phyloP scores from a whole-genome alignment of 2,797 vertebrate species.

The Galagoides demidoff region DNA sequence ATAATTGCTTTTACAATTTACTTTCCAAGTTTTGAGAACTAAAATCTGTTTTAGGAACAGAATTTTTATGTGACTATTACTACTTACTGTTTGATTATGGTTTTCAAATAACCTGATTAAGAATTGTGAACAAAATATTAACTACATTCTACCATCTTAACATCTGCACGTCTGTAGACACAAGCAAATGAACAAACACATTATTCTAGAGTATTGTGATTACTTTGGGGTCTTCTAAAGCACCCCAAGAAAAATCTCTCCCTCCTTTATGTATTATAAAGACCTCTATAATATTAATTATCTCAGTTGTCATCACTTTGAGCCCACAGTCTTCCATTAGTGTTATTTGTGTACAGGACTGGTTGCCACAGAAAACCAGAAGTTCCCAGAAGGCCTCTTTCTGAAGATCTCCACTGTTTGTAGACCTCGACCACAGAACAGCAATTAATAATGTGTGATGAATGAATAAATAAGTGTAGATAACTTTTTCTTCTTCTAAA shows the following conservation, averaged over 20 bases:
- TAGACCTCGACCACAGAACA: background rate
- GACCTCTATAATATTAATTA: background rate
- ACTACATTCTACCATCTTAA: background rate
- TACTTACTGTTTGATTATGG: background rate
- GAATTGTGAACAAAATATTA: background rate
- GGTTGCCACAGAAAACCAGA: constrained; percentile 2
- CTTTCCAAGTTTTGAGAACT: constrained; percentile 25
- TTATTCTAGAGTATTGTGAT: constrained; percentile 19
- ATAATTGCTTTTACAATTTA: background rate
- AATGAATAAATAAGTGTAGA: constrained; percentile 37
- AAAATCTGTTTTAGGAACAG: constrained; percentile 11
- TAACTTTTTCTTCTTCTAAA: constrained; percentile 22
- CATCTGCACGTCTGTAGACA: background rate
- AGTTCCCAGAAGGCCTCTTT: constrained; percentile 19
- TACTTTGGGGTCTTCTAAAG: background rate
- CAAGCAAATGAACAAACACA: background rate
- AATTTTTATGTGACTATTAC: background rate
- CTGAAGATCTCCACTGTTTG: background rate
- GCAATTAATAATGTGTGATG: constrained; percentile 10
- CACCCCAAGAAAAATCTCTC: background rate
- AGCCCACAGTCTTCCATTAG: background rate
- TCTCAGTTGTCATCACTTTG: background rate
- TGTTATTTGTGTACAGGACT: background rate
- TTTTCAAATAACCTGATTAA: background rate
- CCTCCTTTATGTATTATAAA: background rate